These are phyloP conservation scores for Haliaeetus leucogaster DNA, from an alignment of 2,113 vertebrate species.

Conservation along the genomic window DNA sequence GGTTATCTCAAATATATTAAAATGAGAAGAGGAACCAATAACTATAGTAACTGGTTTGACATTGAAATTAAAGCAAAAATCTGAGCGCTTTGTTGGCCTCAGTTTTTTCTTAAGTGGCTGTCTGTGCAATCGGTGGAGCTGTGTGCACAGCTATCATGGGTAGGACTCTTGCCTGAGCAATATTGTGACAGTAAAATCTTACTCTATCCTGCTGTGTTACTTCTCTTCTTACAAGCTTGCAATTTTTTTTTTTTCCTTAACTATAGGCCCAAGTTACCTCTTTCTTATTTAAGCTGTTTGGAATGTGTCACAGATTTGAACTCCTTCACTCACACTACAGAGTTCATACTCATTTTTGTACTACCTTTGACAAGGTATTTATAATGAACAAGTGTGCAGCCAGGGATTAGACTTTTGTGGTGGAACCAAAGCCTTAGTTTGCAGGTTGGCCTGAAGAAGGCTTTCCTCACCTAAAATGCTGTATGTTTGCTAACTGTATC, in stretches of 20 bases:
- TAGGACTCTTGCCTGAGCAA: not conserved
- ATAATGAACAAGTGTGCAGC: not conserved
- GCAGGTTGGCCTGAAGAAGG: not conserved
- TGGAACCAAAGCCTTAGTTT: not conserved
- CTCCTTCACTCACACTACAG: not conserved
- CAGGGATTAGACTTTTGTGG: not conserved
- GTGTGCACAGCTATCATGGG: not conserved
- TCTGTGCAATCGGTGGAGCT: not conserved
- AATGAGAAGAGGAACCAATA: not conserved
- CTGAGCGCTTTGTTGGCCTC: not conserved
- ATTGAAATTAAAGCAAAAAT: not conserved
- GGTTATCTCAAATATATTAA: fast-evolving
- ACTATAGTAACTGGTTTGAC: not conserved
- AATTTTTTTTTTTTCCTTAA: not conserved
- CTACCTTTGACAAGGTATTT: not conserved
- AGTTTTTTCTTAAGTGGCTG: not conserved
- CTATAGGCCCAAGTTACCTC: not conserved
- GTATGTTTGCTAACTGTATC: not conserved
- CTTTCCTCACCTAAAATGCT: not conserved
- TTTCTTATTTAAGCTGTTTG: not conserved
- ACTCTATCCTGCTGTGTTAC: not conserved
- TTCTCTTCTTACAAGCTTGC: not conserved
- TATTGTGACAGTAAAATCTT: not conserved
- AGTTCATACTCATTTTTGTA: not conserved
- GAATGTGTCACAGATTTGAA: not conserved